Base-by-base conservation (phyloP, 30 jellyfish, hydroid and myxozoan species). In the Pelagia noctiluca region DNA sequence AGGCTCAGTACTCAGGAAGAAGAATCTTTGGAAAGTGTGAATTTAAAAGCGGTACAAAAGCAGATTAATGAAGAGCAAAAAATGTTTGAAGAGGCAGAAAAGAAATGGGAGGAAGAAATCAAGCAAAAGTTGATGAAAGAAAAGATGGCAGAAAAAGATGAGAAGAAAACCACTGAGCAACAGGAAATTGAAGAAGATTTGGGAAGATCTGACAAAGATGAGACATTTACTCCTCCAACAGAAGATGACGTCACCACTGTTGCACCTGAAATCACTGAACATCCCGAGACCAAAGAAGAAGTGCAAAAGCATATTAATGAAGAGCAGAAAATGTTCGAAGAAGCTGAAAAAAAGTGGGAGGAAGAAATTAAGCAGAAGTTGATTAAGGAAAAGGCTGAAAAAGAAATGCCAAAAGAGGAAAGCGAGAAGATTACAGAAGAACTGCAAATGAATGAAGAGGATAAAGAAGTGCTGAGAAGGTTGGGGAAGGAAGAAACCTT, bases 321-420 rank as follows among this genome's bases (percentile, higher is more conserved):
- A 52, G 86, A 67, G 47, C 86, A 82, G 72, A 82, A 82, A 38
- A 2, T 48, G 76, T 82, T 68, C 60, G 86, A 35, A 23, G 86
- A 82, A 28, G 92, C 92, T 0, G 92, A 82, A 46, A 82, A 82
- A 80, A 26, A 24, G 46, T 82, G 92, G 92, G 86, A 82, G 38
- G 75, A 48, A 32, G 80, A 69, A 50, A 68, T 82, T 31, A 21
- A 69, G 78, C 69, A 82, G 86, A n/a, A n/a, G n/a, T n/a, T n/a
- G n/a, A n/a, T n/a, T n/a, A n/a, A n/a, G n/a, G n/a, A n/a, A n/a
- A 82, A 68, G 28, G 86, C 80, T 34, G 36, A 25, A 46, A 66
- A 79, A 37, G 86, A 82, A 34, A 54, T 49, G 67, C 10, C 66
- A 13, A 35, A 63, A 16, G 65, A 35, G 38, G 34, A 66, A 48